These are phyloP conservation scores for Nipponacmea schrenckii DNA, from an alignment of 2,888 invertebrate genomes.

Conservation along the genomic window DNA sequence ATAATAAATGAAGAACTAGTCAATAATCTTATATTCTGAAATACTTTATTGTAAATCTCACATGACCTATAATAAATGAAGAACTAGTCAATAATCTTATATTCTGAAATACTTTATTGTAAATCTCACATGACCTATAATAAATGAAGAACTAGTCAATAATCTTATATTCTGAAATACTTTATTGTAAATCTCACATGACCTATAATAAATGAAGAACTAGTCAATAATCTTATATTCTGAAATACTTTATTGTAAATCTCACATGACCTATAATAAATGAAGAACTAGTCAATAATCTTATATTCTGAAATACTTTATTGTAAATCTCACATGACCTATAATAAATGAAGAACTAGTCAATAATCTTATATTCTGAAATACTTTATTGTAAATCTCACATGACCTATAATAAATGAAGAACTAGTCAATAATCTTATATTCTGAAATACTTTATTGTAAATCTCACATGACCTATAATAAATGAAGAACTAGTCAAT, in stretches of 20 bases:
- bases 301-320: background rate
- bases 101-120: too few species aligned
- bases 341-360: too few species aligned
- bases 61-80: background rate
- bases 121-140: conserved; percentile 45
- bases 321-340: conserved; percentile 46
- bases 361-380: background rate
- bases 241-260: conserved; percentile 17
- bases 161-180: background rate
- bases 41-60: conserved; percentile 45
- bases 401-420: background rate
- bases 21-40: background rate
- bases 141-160: too few species aligned
- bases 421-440: background rate
- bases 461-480: conserved; percentile 45
- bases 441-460: too few species aligned
- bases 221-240: background rate
- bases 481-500: too few species aligned
- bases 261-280: conserved; percentile 41
- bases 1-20: too few species aligned
- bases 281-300: too few species aligned
- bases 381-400: conserved; percentile 45
- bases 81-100: background rate
- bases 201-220: background rate
- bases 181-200: conserved; percentile 46